phyloP scores from a whole-genome alignment of 2,113 vertebrate species.

The Oophaga pumilio region DNA sequence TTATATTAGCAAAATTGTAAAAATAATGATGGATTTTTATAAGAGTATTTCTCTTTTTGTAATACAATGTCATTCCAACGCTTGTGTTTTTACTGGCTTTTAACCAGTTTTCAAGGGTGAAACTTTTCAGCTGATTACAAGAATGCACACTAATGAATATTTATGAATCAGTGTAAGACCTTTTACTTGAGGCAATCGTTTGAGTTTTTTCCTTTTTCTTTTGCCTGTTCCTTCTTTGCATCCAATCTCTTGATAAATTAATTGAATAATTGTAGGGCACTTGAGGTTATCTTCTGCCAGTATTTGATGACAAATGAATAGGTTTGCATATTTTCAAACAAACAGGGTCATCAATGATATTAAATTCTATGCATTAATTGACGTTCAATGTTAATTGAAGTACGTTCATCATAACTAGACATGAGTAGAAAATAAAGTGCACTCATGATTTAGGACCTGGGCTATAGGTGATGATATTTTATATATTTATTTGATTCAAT shows the following conservation, averaged over 20 bases:
- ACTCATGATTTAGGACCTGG: not conserved
- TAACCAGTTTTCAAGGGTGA: constrained; percentile 28
- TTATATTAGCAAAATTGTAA: constrained; percentile 1
- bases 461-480: not conserved
- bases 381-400: constrained; percentile 7
- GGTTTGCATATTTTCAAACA: constrained; percentile 12
- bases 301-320: constrained; percentile 2
- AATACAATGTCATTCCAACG: not conserved
- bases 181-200: constrained; percentile 20
- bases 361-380: not conserved
- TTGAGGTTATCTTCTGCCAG: not conserved
- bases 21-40: not conserved
- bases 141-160: constrained; percentile 2
- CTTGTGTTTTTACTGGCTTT: constrained; percentile 21
- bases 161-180: not conserved
- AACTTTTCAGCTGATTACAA: constrained; percentile 32
- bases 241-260: constrained; percentile 13
- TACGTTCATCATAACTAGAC: not conserved
- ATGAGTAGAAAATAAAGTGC: no score
- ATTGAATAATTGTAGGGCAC: constrained; percentile 21
- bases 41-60: not conserved
- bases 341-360: constrained; percentile 5
- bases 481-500: not conserved
- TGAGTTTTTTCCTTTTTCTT: not conserved
- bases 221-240: not conserved